A percentile compares a stretch with the other conserved stretches of the same genome.
Evolutionary conservation across 2,113 vertebrate species (phyloP).

Genomic region (Boleophthalmus pectinirostris): DNA sequence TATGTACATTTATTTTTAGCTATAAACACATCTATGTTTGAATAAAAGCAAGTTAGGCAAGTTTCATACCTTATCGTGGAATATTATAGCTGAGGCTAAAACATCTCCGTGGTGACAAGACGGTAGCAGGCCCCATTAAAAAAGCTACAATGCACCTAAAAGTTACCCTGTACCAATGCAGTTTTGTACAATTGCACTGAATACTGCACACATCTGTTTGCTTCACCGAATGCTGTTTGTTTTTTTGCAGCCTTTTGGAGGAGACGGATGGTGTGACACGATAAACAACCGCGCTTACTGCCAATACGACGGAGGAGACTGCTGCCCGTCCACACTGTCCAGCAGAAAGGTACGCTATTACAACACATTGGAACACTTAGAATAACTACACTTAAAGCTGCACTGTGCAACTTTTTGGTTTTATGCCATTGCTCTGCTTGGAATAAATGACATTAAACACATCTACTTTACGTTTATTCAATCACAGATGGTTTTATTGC

Average conservation of each 20-base stretch:
- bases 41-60: not conserved
- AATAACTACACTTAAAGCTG: no score
- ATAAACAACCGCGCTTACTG: slow-evolving; percentile 98
- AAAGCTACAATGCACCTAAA: not conserved
- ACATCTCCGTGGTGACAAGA: not conserved
- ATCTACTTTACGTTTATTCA: no score
- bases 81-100: not conserved
- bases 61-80: no score
- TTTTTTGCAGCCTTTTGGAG: slow-evolving; percentile 87
- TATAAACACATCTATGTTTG: not conserved
- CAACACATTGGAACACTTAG: not conserved
- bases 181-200: not conserved
- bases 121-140: no score
- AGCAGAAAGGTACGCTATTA: slow-evolving; percentile 86
- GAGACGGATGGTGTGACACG: slow-evolving; percentile 97
- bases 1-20: not conserved
- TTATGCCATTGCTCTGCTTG: no score
- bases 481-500: no score
- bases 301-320: slow-evolving; percentile 96
- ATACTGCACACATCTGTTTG: not conserved
- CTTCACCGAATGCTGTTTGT: slow-evolving; percentile 2
- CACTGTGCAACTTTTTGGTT: no score
- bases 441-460: no score
- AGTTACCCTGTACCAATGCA: not conserved
- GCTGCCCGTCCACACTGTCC: slow-evolving; percentile 94